Evolutionary conservation across 2,113 vertebrate species (phyloP), one percentile per base, ranked within the genome.

Genomic region (Percina caprodes): DNA sequence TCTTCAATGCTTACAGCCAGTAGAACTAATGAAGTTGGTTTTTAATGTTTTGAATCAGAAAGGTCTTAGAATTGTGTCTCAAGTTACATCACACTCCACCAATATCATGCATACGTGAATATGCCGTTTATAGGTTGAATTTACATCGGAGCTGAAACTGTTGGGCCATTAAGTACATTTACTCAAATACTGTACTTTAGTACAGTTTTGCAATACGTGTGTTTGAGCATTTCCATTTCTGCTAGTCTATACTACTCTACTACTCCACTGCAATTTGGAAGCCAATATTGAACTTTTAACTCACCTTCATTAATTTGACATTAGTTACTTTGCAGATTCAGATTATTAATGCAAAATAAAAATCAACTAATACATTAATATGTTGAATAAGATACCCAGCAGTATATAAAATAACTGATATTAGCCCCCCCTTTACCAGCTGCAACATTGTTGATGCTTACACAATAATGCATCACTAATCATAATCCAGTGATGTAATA

Each of bases 1-100:
- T 74, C 63, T 83, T 77, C 54, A 55, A 42, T 69, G 23, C 60
- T 18, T 24, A 24, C 10, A 68, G 48, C 48, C 30, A 61, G 59
- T 9, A 11, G 12, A 26, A 54, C 60, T 52, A 11, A 65, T 33
- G n/a, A 35, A 23, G 24, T 21, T 12, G 21, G 10, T 52, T 6
- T 12, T 6, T 6, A 33, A 30, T n/a, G 21, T 6, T 61, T 62
- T 55, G 11, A 68, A 26, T 35, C 48, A 55, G 55, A 65, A 54
- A 39, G 11, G 30, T 42, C 13, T 19, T 13, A 21, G 13, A 63
- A 35, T 48, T 16, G 4, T 6, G 16, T 21, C n/a, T 49, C 6
- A 35, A 8, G 12, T 49, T 18, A n/a, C 46, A 69, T 58, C 65
- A 70, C 10, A 51, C 5, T 8, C 30, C 39, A 39, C 23, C 35